Percentiles rank a stretch among this genome's conserved stretches.
Evolutionary conservation across 2,113 vertebrate genomes (phyloP).

Genomic region (Ciconia maguari): DNA sequence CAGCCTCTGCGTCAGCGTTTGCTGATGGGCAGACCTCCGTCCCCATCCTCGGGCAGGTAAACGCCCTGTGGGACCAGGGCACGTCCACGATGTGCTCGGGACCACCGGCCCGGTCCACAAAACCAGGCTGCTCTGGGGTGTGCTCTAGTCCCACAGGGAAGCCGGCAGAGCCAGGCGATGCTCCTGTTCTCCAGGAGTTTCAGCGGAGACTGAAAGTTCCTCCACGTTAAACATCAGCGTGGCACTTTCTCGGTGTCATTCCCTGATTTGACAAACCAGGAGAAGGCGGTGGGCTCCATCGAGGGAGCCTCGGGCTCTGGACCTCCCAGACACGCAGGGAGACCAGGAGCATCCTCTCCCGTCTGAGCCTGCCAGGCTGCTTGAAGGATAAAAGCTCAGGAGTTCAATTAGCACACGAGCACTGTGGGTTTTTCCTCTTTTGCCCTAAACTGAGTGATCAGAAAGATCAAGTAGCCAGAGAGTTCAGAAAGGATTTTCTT

Average conservation of each 20-base stretch:
- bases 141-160: not conserved
- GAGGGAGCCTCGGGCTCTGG: not conserved
- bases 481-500: constrained; percentile 26
- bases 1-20: not conserved
- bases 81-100: rapidly evolving
- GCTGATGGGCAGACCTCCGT: not conserved
- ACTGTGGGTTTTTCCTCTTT: not conserved
- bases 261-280: not conserved
- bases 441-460: not conserved
- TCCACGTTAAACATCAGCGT: not conserved
- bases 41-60: not conserved
- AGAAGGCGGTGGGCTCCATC: not conserved
- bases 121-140: rapidly evolving
- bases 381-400: not conserved
- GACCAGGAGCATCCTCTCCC: not conserved
- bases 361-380: not conserved
- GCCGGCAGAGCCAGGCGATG: not conserved
- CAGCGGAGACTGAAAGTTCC: not conserved
- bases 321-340: not conserved
- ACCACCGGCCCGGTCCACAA: rapidly evolving
- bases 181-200: not conserved
- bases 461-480: constrained; percentile 1
- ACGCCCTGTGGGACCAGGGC: rapidly evolving
- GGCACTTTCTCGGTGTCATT: not conserved
- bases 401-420: not conserved